Percentiles rank a stretch among this genome's conserved stretches.
Conservation (phyloP, 1,140 invertebrate species). For the Charaxes varanes region DNA sequence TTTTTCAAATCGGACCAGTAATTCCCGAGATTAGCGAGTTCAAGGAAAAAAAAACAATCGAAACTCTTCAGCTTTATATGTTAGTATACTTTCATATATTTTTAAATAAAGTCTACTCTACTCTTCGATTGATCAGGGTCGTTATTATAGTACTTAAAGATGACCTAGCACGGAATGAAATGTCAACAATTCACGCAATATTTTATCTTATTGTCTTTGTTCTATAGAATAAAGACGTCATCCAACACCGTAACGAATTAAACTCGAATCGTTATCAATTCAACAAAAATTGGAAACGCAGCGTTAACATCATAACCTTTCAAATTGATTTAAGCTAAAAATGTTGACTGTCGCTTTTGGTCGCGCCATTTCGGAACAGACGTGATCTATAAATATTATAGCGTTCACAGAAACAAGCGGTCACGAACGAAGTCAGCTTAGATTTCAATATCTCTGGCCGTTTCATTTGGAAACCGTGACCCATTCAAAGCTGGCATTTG, state of each 20-base stretch:
- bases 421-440: conserved; percentile 18
- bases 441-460: conserved; percentile 13
- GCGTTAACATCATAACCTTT: not conserved
- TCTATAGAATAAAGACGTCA: not conserved
- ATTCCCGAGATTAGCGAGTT: too few species aligned
- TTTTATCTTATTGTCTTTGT: conserved; percentile 7
- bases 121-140: too few species aligned
- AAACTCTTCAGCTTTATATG: too few species aligned
- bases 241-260: conserved; percentile 5
- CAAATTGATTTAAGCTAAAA: not conserved
- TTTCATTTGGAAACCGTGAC: conserved; percentile 14
- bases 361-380: conserved; percentile 9
- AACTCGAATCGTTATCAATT: conserved; percentile 2
- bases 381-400: conserved; percentile 23
- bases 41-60: too few species aligned
- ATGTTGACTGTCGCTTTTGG: not conserved
- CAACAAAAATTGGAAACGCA: conserved; percentile 1
- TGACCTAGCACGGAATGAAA: too few species aligned
- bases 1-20: too few species aligned
- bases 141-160: too few species aligned
- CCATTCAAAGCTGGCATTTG: conserved; percentile 16
- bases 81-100: too few species aligned
- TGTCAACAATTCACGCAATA: too few species aligned
- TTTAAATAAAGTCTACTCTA: too few species aligned
- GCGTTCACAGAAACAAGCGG: conserved; percentile 17